Evolutionary conservation across 2,888 invertebrate species (phyloP), one percentile per base, ranked within the genome.

Genomic region (Troides aeacus): DNA sequence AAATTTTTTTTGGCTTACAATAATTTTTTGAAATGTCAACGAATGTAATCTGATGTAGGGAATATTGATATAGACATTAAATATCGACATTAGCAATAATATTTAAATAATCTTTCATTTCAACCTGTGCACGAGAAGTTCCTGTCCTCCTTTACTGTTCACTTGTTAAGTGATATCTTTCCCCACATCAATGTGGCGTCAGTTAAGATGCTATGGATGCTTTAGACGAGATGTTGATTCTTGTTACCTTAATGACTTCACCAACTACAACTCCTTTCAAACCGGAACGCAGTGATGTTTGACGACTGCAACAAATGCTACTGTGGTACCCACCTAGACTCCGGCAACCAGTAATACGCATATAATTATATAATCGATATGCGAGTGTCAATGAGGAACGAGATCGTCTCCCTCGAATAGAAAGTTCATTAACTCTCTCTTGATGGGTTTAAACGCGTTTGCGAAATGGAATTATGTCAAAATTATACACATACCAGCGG

Each of bases 71-170:
- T 87, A 91, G 90, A 89, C 90, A 91, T 91, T 92, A 93, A 93
- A 93, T 93, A 92, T 90, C 89, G 89, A 90, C 88, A 90, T 92
- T 93, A 93, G 93, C 93, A 93, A 93, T 93, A 93, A 93, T 93
- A 89, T 84, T 76, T 76, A 72, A 79, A 78, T 78, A 78, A 70
- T 79, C 74, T 79, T 79, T 79, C 67, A 79, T 79, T 79, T 79
- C 71, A 21, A 72, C 67, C 71, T 66, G 70, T 62, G 62, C 30
- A 64, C 23, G 21, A 46, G 39, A 36, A 57, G 12, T 42, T 12
- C 42, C 42, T 10, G 10, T 12, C 42, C 5, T 42, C 42, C 8
- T 42, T 10, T 42, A 42, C 42, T 12, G 12, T 30, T 30, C 30
- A 30, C 30, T 5, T 30, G 30, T 30, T 30, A 30, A 30, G 30